These are phyloP conservation scores for Alcis repandata DNA, from an alignment of 2,888 invertebrate genomes.

Conservation along the genomic window DNA sequence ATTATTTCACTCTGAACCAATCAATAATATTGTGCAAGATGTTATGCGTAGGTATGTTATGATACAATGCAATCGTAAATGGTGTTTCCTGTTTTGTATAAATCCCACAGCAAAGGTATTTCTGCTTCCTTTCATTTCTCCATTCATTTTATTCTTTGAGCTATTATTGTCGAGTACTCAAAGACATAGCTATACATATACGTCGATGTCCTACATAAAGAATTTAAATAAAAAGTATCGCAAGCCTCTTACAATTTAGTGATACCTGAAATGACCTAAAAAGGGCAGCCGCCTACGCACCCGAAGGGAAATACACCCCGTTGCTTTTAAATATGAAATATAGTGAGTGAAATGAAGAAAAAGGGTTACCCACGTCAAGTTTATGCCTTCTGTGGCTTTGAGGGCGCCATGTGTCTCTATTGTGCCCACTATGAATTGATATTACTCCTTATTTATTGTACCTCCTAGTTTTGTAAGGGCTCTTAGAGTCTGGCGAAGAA, in stretches of 20 bases:
- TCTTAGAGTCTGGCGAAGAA: slow-evolving; percentile 35
- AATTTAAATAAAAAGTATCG: background rate
- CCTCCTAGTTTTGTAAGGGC: slow-evolving; percentile 43
- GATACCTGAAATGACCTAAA: slow-evolving; percentile 33
- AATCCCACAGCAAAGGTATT: too few relatives aligned
- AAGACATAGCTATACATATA: too few relatives aligned
- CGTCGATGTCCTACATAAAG: background rate
- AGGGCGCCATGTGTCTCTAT: slow-evolving; percentile 72
- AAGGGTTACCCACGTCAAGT: slow-evolving; percentile 80
- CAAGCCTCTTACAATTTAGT: slow-evolving; percentile 9
- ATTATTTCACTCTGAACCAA: too few relatives aligned
- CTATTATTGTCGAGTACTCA: too few relatives aligned
- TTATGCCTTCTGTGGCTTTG: slow-evolving; percentile 54
- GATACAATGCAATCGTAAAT: too few relatives aligned
- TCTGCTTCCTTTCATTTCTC: too few relatives aligned
- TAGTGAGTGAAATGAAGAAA: slow-evolving; percentile 75
- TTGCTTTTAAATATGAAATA: slow-evolving; percentile 84
- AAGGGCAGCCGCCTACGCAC: slow-evolving; percentile 51
- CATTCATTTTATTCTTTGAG: too few relatives aligned
- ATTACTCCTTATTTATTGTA: slow-evolving; percentile 58
- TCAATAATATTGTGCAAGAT: too few relatives aligned
- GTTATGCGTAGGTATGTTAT: too few relatives aligned
- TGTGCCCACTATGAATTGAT: slow-evolving; percentile 77
- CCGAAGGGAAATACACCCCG: slow-evolving; percentile 74
- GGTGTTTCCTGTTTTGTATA: too few relatives aligned